Evolutionary conservation across 2,888 invertebrate species (phyloP).

Genomic region (Heliconius ethilla): DNA sequence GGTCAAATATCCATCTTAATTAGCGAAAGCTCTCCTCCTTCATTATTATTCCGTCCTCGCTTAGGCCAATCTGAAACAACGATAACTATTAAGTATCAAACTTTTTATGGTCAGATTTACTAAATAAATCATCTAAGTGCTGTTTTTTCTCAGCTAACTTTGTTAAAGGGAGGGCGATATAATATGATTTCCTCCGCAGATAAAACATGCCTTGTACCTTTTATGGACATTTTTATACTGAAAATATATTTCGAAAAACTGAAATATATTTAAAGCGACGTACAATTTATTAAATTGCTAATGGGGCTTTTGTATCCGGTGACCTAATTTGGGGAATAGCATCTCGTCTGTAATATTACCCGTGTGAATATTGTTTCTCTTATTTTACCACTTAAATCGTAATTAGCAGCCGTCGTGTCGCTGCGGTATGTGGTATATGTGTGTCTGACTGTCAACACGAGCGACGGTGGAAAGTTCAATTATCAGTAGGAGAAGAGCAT

Average conservation of each 20-base stretch:
- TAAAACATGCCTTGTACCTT: conserved; percentile 10
- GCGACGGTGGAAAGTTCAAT: not conserved
- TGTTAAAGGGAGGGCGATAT: conserved; percentile 18
- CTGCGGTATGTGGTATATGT: not conserved
- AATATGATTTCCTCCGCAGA: conserved; percentile 22
- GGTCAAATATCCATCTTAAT: conserved; percentile 56
- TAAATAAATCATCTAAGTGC: not conserved
- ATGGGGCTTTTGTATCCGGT: conserved; percentile 20
- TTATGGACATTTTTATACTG: conserved; percentile 21
- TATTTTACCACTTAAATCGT: not conserved
- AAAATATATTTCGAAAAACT: conserved; percentile 24
- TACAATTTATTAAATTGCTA: conserved; percentile 21
- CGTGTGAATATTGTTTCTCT: conserved; percentile 11
- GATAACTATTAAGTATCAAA: conserved; percentile 50
- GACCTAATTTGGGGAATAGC: conserved; percentile 15
- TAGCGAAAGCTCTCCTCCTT: conserved; percentile 42
- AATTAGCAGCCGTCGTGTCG: not conserved
- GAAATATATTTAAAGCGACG: conserved; percentile 22
- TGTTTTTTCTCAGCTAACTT: conserved; percentile 26
- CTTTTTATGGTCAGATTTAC: conserved; percentile 46
- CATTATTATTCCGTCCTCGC: conserved; percentile 45
- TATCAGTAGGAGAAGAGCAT: not conserved
- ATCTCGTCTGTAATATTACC: conserved; percentile 16
- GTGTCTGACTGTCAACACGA: not conserved
- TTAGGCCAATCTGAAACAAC: conserved; percentile 57